Base-by-base conservation (phyloP, 2,797 vertebrate species). In the Sebastiscus tertius region DNA sequence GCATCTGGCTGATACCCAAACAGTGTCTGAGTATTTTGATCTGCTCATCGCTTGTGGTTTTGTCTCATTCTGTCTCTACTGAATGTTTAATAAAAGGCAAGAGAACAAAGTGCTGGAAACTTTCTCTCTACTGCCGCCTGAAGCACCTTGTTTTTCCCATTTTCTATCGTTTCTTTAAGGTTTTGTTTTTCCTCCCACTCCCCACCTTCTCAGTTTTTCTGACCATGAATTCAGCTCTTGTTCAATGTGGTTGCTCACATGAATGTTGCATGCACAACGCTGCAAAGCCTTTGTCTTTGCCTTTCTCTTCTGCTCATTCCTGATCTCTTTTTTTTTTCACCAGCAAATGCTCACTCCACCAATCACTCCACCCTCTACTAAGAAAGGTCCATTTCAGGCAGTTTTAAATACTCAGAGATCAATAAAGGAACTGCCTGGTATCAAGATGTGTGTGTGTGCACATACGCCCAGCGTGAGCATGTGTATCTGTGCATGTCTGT, bases 351-450 rank as follows among this genome's bases (percentile, higher is more conserved):
- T 87, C 77, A 63, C 79, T 64, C 27, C 46, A 61, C 65, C 55
- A 89, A 88, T 87, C 78, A 90, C 89, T 84, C 58, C 75, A 33
- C 46, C 67, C 29, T 75, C 79, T 82, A 83, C 83, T 26, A 59
- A 79, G 86, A 89, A 88, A 81, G 58, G 66, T 88, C 80, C 27
- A 84, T 89, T 88, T 87, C 67, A 82, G 83, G 81, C 71, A 39
- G 49, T 79, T 88, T 89, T 86, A 83, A 87, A 90, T 79, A 81
- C 78, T 80, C 42, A 2, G 26, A 76, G 81, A 91, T 92, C 87
- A 83, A 91, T 90, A 75, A 74, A 81, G 63, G 61, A 75, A 54
- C 68, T 66, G 80, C 56, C 62, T 71, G 59, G 58, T 65, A 67
- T 87, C 42, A 66, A 20, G 20, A 67, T 80, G 29, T 75, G 14